These are phyloP conservation scores for Tolmerus cingulatus DNA, from an alignment of 2,888 invertebrate genomes.

Conservation along the genomic window DNA sequence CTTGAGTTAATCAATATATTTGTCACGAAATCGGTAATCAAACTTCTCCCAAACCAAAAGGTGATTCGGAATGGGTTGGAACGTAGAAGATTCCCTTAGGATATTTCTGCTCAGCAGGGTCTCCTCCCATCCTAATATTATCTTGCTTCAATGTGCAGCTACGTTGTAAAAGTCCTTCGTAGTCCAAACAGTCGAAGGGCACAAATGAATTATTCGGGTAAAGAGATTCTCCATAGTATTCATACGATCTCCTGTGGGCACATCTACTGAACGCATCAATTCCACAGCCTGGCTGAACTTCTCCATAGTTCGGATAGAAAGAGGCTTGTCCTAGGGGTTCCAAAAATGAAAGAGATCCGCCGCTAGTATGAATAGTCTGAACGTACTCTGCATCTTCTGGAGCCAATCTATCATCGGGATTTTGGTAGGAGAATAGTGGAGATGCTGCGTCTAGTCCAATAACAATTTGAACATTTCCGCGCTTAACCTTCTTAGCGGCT, in stretches of 20 bases:
- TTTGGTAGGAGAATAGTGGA: conserved; percentile 52
- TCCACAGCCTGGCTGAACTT: conserved; percentile 66
- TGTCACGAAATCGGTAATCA: not conserved
- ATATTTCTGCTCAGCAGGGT: conserved; percentile 39
- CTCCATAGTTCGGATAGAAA: conserved; percentile 67
- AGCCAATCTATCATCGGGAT: conserved; percentile 52
- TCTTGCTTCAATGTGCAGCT: not conserved
- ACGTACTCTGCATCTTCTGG: conserved; percentile 58
- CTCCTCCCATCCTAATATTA: conserved; percentile 42
- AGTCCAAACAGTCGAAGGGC: conserved; percentile 56
- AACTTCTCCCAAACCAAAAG: conserved; percentile 18
- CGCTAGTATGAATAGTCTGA: conserved; percentile 60
- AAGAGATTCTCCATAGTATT: conserved; percentile 57
- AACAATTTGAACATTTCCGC: conserved; percentile 66
- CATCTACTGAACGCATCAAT: conserved; percentile 39
- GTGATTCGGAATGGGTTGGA: conserved; percentile 7
- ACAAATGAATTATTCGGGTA: conserved; percentile 16
- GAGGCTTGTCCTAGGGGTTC: conserved; percentile 54
- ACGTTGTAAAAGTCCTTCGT: not conserved
- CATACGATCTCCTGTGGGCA: conserved; percentile 49
- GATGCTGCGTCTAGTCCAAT: conserved; percentile 59
- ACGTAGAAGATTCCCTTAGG: conserved; percentile 41
- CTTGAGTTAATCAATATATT: not conserved
- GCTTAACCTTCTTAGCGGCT: conserved; percentile 66
- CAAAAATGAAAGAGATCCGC: conserved; percentile 48